Evolutionary conservation across 1,140 invertebrate genomes (phyloP), one percentile per base, ranked within the genome.

Genomic region (Heterodera carotae): DNA sequence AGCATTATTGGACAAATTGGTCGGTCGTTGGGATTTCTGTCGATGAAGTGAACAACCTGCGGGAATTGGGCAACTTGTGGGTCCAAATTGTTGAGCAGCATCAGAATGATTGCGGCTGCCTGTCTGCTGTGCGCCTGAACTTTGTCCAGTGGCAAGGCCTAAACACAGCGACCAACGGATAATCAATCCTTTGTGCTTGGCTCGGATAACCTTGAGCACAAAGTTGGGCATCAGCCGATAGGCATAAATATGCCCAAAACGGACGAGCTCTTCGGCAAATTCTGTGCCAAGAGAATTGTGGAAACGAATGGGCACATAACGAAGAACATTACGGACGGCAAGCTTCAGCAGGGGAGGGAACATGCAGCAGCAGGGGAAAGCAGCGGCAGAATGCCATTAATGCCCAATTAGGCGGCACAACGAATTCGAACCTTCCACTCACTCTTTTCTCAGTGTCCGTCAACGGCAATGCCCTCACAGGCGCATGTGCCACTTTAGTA

Each of bases 221-320:
- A 90, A 83, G 59, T 84, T 74, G 27, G 91, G 91, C 36, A 90
- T 82, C 76, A 92, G 92, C 66, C 92, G 86, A 85, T 60, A 92
- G 90, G 92, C 92, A 85, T 92, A 92, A 79, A 92, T 92, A 80
- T 92, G 92, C 3, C 92, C 92, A 87, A 90, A 92, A 0, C 85
- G 80, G 18, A 88, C 79, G 27, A 92, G 86, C 85, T 92, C 92
- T 22, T 89, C 79, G 4, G 88, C 88, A 86, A 92, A 92, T 83
- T 92, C 92, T 18, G 85, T 77, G 0, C 89, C 89, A 72, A 92
- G 82, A 4, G 83, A 64, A 18, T 84, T 78, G 80, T 92, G 92
- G 36, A 79, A 29, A 88, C 48, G 25, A 1, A 79, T 74, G 4
- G 92, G 92, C 82, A 92, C 91, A 84, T 92, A 92, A 25, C 92